Base-by-base conservation (phyloP, 2,888 invertebrate species). In the Tipula lateralis region DNA sequence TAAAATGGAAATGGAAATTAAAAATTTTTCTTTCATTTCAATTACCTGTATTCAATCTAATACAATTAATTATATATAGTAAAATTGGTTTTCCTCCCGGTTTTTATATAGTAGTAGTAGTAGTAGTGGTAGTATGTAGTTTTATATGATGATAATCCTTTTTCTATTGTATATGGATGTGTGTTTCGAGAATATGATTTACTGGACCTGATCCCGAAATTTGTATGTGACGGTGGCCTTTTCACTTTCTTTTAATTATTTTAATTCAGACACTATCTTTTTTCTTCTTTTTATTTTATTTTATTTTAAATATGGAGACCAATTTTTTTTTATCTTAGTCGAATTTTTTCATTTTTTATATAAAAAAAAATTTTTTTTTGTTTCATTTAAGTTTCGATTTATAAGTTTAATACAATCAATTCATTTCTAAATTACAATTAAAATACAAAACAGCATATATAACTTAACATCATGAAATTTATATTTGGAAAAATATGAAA, bases 261-360 rank as follows among this genome's bases (percentile, higher is more conserved):
- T 30, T 13, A 82, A 30, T 32, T 29, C 32, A 82, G 82, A 82
- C 82, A 82, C 82, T n/a, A 82, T 30, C 16, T 82, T 29, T 81
- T 81, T 81, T 29, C 5, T 19, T 82, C n/a, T 82, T 82, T 82
- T 82, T 66, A n/a, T 66, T 66, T 66, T 24, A 24, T 66, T 66
- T 66, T 66, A 24, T 66, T 24, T 66, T 66, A 66, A 82, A 82
- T 82, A 82, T 82, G 82, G 82, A 82, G 82, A 82, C 82, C 32
- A 82, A 82, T n/a, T 29, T 82, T 82, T 81, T 81, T 82, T 82
- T 32, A 32, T 82, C 32, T 82, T 82, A 82, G 16, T 82, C 30
- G 82, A 82, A 82, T 32, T 30, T 82, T 82, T 82, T 82, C 32
- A 29, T 82, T 82, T 81, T 81, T 81, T 29, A 29, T 81, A 82